Evolutionary conservation across 2,797 vertebrate genomes (phyloP).

Genomic region (Poecilia picta): DNA sequence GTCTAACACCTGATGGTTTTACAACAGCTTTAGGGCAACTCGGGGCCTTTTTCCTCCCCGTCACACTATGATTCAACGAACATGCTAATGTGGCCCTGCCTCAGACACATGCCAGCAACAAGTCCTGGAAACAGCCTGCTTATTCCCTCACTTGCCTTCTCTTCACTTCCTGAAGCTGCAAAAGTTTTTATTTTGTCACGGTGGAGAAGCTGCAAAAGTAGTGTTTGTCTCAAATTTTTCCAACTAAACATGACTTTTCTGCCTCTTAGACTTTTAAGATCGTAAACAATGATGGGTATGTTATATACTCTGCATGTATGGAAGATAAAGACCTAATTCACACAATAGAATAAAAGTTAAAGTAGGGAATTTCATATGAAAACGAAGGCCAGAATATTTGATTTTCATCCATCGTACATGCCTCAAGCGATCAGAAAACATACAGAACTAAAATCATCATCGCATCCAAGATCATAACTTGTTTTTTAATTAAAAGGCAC

Average conservation of each 20-base stretch:
- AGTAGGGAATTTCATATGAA: not conserved
- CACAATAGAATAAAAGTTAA: too few relatives aligned
- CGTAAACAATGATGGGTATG: not conserved
- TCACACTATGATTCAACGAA: not conserved
- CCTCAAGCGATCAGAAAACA: not conserved
- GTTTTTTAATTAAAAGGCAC: not conserved
- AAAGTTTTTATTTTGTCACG: not conserved
- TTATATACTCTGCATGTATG: not conserved
- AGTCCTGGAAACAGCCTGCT: not conserved
- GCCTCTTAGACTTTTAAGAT: not conserved
- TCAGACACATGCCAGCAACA: not conserved
- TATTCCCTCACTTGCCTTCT: not conserved
- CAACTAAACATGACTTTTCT: not conserved
- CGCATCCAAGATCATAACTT: not conserved
- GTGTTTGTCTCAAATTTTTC: not conserved
- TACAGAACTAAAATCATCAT: not conserved
- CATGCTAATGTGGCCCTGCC: not conserved
- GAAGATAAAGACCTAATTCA: not conserved
- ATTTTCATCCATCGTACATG: not conserved
- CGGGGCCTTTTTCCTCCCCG: not conserved
- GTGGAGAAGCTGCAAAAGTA: not conserved
- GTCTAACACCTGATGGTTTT: not conserved
- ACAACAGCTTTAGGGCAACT: not conserved
- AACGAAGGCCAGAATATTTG: not conserved
- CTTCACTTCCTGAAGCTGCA: not conserved